A percentile compares a stretch with the other conserved stretches of the same genome.
phyloP scores from a whole-genome alignment of 2,113 vertebrate genomes.

The Naja naja region DNA sequence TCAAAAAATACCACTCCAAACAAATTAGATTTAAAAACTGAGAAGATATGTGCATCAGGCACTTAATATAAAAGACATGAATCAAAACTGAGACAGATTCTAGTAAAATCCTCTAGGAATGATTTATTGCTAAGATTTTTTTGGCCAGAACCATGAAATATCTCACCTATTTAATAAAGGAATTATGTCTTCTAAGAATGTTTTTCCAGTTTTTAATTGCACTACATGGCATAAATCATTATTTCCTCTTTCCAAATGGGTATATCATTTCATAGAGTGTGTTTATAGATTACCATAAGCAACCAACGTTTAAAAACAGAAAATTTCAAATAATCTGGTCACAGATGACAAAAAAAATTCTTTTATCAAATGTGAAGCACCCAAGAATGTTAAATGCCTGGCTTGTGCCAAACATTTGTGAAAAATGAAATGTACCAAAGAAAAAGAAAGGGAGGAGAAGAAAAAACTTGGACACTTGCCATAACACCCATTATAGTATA shows the following conservation, averaged over 20 bases:
- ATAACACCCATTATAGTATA: slow-evolving; percentile 86
- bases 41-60: slow-evolving; percentile 27
- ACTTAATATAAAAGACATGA: slow-evolving; percentile 10
- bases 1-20: slow-evolving; percentile 28
- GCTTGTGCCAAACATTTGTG: slow-evolving; percentile 69
- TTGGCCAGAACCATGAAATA: slow-evolving; percentile 24
- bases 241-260: slow-evolving; percentile 49
- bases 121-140: slow-evolving; percentile 52
- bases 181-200: slow-evolving; percentile 40
- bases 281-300: slow-evolving; percentile 62
- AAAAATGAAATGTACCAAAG: slow-evolving; percentile 77
- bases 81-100: slow-evolving; percentile 48
- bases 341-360: slow-evolving; percentile 43
- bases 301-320: slow-evolving; percentile 37
- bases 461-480: slow-evolving; percentile 76
- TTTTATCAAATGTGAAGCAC: slow-evolving; percentile 72
- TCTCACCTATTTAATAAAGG: slow-evolving; percentile 38
- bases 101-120: slow-evolving; percentile 39
- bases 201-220: slow-evolving; percentile 37
- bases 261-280: slow-evolving; percentile 46
- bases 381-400: slow-evolving; percentile 68
- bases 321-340: slow-evolving; percentile 55
- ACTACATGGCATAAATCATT: slow-evolving; percentile 52
- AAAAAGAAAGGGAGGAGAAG: neutral
- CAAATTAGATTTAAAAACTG: slow-evolving; percentile 43